phyloP scores from a whole-genome alignment of 2,888 invertebrate species.

The Pachliopta kotzebuea region DNA sequence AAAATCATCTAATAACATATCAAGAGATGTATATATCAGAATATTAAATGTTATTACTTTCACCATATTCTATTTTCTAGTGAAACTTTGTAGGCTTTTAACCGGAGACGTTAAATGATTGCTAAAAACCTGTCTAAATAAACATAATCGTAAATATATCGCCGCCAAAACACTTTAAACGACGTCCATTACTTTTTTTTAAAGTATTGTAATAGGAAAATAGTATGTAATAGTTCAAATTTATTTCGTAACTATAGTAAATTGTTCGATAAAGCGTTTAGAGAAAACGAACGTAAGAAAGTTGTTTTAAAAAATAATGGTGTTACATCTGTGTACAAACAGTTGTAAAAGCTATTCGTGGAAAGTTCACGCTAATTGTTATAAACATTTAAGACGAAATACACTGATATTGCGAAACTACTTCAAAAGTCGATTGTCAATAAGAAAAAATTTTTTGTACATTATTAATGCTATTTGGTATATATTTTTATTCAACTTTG shows the following conservation, averaged over 20 bases:
- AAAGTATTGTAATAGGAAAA: conserved; percentile 11
- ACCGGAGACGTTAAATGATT: neutral
- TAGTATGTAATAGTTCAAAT: conserved; percentile 15
- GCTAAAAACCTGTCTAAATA: neutral
- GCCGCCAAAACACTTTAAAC: conserved; percentile 6
- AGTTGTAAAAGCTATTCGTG: conserved; percentile 15
- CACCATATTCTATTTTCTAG: neutral
- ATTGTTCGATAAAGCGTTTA: conserved; percentile 22
- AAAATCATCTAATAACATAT: conserved; percentile 1
- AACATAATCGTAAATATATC: neutral
- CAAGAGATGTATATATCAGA: neutral
- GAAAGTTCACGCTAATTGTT: conserved; percentile 24
- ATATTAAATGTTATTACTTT: neutral
- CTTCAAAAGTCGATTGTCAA: conserved; percentile 3
- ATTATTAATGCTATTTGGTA: neutral
- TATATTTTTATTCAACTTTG: neutral
- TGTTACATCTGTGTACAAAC: conserved; percentile 10
- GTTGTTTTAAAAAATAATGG: conserved; percentile 17
- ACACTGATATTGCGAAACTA: conserved; percentile 1
- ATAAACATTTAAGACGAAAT: conserved; percentile 5
- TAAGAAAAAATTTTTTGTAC: conserved; percentile 4
- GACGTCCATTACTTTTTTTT: conserved; percentile 2
- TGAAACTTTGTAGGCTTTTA: conserved; percentile 1
- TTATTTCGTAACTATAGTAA: conserved; percentile 12
- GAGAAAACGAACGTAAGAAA: conserved; percentile 20